Evolutionary conservation across 2,888 invertebrate species (phyloP), one percentile per base, ranked within the genome.

Genomic region (Dysmachus trigonus): DNA sequence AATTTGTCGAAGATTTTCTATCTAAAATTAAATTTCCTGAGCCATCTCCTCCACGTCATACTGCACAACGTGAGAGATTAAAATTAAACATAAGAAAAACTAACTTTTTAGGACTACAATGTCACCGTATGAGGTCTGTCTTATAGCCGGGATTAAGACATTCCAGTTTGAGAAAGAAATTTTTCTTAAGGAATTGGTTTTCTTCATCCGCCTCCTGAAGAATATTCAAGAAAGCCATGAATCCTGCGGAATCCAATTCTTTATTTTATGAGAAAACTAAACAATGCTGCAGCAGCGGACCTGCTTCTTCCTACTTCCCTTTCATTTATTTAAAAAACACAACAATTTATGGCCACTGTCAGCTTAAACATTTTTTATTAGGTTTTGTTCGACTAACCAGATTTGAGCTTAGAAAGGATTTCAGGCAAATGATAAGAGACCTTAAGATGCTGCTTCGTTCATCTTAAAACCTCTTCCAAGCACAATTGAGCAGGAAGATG

Each of bases 361-460:
- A 31, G 62, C 53, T 81, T 81, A 81, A 41, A 13, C 5, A 33
- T 62, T 81, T 79, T 81, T 81, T 81, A 33, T 33, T 35, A 81
- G 35, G 8, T 62, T 81, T 81, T 81, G 81, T 81, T 18, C 31
- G n/a, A 53, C 53, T 81, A 81, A 81, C 81, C 18, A 81, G 81
- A 81, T 81, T 81, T 81, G 33, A 81, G 81, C 62, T 81, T 81
- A 81, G 62, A 81, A 81, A 81, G 81, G 81, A 81, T 51, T 81
- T 33, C 53, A 18, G 31, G 53, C 51, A 51, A 81, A 81, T 31
- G 31, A 15, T 81, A 81, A 81, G 53, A 53, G 22, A 81, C 53
- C 53, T 81, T 27, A 30, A 53, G 81, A 13, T 27, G n/a, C n/a
- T 73, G 8, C 35, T 38, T 35, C 47, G n/a, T 38, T 77, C 15